Percentiles rank a stretch among this genome's conserved stretches.
Evolutionary conservation across 92 coral and sea anemone genomes (phyloP).

Genomic region (Bergia sp.): DNA sequence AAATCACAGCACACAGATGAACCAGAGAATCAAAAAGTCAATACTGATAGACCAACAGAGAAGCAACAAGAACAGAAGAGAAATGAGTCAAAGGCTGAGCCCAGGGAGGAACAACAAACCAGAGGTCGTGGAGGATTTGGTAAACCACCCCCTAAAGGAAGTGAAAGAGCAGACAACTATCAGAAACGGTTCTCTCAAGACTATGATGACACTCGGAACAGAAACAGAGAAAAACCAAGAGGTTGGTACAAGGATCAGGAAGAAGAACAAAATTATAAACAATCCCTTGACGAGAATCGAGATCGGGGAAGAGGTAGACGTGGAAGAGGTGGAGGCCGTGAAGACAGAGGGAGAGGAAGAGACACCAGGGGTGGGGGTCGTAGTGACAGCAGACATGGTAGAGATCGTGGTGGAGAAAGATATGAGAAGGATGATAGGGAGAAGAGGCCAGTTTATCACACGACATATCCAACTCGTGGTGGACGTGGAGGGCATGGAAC

Average conservation of each 20-base stretch:
- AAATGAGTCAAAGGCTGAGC: conserved; percentile 42
- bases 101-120: conserved; percentile 46
- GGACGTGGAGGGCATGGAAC: conserved; percentile 70
- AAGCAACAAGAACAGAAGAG: conserved; percentile 27
- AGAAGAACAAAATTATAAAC: conserved; percentile 37
- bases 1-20: conserved; percentile 14
- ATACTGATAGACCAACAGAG: conserved; percentile 12
- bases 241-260: conserved; percentile 19
- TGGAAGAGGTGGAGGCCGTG: conserved; percentile 44
- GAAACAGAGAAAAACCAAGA: conserved; percentile 4
- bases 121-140: conserved; percentile 72
- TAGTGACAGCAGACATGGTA: conserved; percentile 31
- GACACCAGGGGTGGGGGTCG: conserved; percentile 11
- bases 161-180: conserved; percentile 21
- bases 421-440: conserved; percentile 43
- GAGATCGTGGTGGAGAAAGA: conserved; percentile 54
- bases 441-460: conserved; percentile 22
- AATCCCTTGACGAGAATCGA: conserved; percentile 1
- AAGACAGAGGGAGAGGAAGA: conserved; percentile 47
- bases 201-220: neutral
- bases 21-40: neutral
- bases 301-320: conserved; percentile 39
- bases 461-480: conserved; percentile 60
- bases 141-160: conserved; percentile 46
- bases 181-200: conserved; percentile 32